Evolutionary conservation across 2,888 invertebrate species (phyloP).

Genomic region (Parapristionchus giblindavisi): DNA sequence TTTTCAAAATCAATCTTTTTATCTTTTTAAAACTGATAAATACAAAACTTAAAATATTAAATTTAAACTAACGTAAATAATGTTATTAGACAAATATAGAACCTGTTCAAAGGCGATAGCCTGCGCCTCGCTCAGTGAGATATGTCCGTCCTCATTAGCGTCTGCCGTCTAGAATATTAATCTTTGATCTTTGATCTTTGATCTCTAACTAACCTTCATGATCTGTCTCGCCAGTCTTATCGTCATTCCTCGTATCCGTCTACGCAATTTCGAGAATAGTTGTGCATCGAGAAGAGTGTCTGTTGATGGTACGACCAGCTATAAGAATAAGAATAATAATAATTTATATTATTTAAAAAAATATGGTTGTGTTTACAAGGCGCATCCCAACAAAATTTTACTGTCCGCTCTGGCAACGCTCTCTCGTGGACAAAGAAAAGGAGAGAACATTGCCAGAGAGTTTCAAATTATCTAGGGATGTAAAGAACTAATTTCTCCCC

Average conservation of each 20-base stretch:
- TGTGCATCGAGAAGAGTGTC: conserved; percentile 59
- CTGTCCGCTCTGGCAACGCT: too few relatives aligned
- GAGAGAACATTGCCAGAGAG: too few relatives aligned
- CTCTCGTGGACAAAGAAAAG: too few relatives aligned
- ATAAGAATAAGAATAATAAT: too few relatives aligned
- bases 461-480: too few relatives aligned
- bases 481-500: too few relatives aligned
- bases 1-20: too few relatives aligned
- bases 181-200: background rate
- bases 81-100: background rate
- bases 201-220: conserved; percentile 59
- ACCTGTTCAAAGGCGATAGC: conserved; percentile 62
- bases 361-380: too few relatives aligned
- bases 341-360: too few relatives aligned
- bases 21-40: too few relatives aligned
- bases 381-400: too few relatives aligned
- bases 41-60: too few relatives aligned
- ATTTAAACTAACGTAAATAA: background rate
- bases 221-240: conserved; percentile 67
- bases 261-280: conserved; percentile 60
- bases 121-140: conserved; percentile 66
- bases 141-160: conserved; percentile 64
- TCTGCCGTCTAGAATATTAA: conserved; percentile 55
- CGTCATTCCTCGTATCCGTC: conserved; percentile 67
- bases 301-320: conserved; percentile 60